A percentile compares a stretch with the other conserved stretches of the same genome.
phyloP scores from a whole-genome alignment of 2,888 invertebrate species.

The Drosophila percnosoma region DNA sequence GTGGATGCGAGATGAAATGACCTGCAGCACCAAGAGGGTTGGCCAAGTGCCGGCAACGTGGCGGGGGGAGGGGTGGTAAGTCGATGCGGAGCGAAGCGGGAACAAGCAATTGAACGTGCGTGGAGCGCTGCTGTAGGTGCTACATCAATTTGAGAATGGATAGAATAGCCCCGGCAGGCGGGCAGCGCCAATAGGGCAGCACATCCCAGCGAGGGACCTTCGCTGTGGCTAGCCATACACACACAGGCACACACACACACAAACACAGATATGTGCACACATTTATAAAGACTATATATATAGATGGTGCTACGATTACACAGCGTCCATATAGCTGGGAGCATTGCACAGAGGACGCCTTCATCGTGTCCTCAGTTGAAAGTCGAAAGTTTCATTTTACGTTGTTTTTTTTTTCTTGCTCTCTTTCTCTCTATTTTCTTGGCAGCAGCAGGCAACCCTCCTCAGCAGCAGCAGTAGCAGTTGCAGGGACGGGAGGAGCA shows the following conservation, averaged over 20 bases:
- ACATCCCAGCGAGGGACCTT: constrained; percentile 59
- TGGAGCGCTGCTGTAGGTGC: constrained; percentile 69
- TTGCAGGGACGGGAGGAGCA: neutral
- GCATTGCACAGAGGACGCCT: constrained; percentile 57
- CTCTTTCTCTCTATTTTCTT: constrained; percentile 17
- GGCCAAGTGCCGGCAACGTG: neutral
- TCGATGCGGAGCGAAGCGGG: constrained; percentile 41
- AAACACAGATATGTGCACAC: constrained; percentile 1
- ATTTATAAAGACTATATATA: constrained; percentile 11
- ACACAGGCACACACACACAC: constrained; percentile 1
- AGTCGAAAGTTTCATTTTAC: constrained; percentile 69
- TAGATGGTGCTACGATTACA: constrained; percentile 63
- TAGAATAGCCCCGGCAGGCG: constrained; percentile 42
- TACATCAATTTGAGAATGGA: constrained; percentile 77
- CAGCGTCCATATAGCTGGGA: constrained; percentile 63
- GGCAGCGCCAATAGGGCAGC: constrained; percentile 20
- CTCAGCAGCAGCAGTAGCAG: constrained; percentile 15
- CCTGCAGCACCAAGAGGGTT: constrained; percentile 46
- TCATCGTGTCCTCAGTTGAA: constrained; percentile 52
- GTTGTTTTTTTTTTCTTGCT: constrained; percentile 11
- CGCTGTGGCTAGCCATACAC: constrained; percentile 26
- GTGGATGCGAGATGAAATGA: constrained; percentile 53
- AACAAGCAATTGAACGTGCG: constrained; percentile 64
- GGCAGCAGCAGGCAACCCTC: constrained; percentile 51
- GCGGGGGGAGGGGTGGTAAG: constrained; percentile 17